Evolutionary conservation across 2,888 invertebrate genomes (phyloP).

Genomic region (Priocnemis perturbator): DNA sequence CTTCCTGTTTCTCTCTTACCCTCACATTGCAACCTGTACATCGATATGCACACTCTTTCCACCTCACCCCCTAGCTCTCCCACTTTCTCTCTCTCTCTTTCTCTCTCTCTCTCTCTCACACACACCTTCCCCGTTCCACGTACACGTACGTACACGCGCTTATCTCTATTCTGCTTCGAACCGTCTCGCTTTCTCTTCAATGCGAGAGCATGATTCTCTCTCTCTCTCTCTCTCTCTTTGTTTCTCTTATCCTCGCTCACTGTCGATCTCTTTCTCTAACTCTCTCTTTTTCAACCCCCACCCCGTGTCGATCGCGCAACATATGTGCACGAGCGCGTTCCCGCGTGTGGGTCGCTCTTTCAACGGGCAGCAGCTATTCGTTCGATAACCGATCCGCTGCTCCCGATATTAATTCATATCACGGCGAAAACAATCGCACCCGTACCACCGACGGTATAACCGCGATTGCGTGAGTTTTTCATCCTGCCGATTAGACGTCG

Average conservation of each 20-base stretch:
- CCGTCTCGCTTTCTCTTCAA: conserved; percentile 5
- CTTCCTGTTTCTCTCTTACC: too few relatives aligned
- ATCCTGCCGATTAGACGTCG: too few relatives aligned
- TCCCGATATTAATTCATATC: conserved; percentile 42
- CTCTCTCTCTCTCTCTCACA: not conserved
- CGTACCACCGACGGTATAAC: not conserved
- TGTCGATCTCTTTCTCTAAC: not conserved
- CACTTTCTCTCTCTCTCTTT: not conserved
- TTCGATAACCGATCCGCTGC: conserved; percentile 45
- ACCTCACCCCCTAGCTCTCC: not conserved
- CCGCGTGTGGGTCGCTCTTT: conserved; percentile 16
- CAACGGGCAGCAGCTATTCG: conserved; percentile 19
- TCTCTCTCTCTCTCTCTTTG: not conserved
- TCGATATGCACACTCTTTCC: conserved; percentile 40
- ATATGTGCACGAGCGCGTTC: too few relatives aligned
- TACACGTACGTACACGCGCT: not conserved
- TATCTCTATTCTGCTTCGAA: not conserved
- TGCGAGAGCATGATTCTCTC: conserved; percentile 13
- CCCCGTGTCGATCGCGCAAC: not conserved
- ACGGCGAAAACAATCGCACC: conserved; percentile 34
- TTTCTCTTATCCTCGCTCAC: conserved; percentile 8
- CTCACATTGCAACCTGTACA: too few relatives aligned
- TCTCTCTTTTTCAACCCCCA: conserved; percentile 1
- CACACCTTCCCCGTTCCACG: not conserved
- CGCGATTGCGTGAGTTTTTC: conserved; percentile 2